Evolutionary conservation across 1,140 invertebrate genomes (phyloP), one percentile per base, ranked within the genome.

Genomic region (Oryctes rhinoceros): DNA sequence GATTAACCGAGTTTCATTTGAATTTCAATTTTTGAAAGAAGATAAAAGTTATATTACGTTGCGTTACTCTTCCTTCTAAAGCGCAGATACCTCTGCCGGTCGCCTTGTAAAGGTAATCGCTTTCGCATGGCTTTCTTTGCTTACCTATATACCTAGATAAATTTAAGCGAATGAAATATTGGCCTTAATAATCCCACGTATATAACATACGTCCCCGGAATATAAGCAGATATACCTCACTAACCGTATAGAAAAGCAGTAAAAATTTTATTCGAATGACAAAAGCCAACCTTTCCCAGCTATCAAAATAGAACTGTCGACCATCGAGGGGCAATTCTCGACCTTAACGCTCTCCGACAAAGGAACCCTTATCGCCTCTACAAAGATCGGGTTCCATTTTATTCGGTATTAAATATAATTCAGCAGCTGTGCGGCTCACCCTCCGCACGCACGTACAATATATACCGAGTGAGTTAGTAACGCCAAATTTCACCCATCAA

Each of bases 401-500:
- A 80, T 81, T 81, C 76, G 83, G 78, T 80, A 84, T 84, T 84
- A 83, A 85, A 84, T 85, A 82, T 85, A 85, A 86, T 84, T 85
- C 82, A 83, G 84, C 85, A 86, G 85, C 85, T 86, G 86, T 84
- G 80, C 77, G 78, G 76, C 49, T 18, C 67, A 82, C 83, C 84
- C 84, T 84, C 82, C 81, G 62, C 39, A 79, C 20, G 13, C 30
- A 81, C 47, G 65, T 30, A n/a, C 13, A 44, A 76, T 37, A 44
- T 37, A 44, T 47, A 49, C 18, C 18, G 10, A 44, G 82, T 82
- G 84, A 84, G 84, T 87, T 87, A 85, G 86, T 87, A 85, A 87
- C 86, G 87, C 86, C 83, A 86, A 87, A 87, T 87, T 87, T 87
- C 85, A 88, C 86, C 86, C 85, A 87, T 87, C 86, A 88, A 88